These are phyloP conservation scores for Agrochola macilenta DNA, from an alignment of 2,888 invertebrate species.

Conservation along the genomic window DNA sequence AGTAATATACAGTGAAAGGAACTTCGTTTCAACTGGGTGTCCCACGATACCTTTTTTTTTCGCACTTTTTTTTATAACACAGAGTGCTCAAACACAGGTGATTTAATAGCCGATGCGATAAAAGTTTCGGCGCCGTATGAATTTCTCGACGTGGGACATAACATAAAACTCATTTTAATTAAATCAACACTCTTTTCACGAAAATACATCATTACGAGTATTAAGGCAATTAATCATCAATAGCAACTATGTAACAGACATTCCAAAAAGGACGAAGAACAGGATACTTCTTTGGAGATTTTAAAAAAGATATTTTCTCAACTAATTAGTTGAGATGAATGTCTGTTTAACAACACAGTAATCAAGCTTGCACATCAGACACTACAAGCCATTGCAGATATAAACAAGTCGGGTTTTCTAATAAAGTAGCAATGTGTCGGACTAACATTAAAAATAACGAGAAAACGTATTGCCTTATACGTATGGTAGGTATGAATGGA, in stretches of 20 bases:
- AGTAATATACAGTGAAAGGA: neutral
- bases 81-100: neutral
- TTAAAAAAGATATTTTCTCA: neutral
- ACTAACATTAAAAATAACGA: neutral
- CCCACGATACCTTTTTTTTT: neutral
- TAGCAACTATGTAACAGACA: neutral
- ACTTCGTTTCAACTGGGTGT: neutral
- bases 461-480: neutral
- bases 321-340: constrained; percentile 2
- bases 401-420: neutral
- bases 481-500: neutral
- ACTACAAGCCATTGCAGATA: constrained; percentile 1
- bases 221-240: constrained; percentile 3
- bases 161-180: neutral
- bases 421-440: constrained; percentile 1
- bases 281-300: neutral
- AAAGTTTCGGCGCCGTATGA: constrained; percentile 32
- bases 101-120: constrained; percentile 31
- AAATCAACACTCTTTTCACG: constrained; percentile 7
- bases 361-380: constrained; percentile 17
- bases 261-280: neutral
- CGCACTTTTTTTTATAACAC: neutral
- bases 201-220: constrained; percentile 10
- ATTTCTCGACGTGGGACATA: constrained; percentile 10
- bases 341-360: neutral